Percentiles rank a stretch among this genome's conserved stretches.
Evolutionary conservation across 2,113 vertebrate species (phyloP).

Genomic region (Parus major): DNA sequence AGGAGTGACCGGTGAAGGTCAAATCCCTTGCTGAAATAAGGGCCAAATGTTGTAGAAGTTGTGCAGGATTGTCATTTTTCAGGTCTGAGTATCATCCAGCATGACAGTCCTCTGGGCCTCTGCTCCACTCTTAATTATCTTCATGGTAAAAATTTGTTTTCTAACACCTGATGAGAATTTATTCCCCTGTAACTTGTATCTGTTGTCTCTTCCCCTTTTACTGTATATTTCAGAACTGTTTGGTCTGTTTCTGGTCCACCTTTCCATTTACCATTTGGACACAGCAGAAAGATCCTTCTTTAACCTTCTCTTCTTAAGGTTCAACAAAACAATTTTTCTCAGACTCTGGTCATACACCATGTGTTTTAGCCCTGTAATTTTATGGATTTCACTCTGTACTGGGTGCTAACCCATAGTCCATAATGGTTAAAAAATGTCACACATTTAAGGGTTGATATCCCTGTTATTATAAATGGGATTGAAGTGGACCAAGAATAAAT

Average conservation of each 20-base stretch:
- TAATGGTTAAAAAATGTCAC: not conserved
- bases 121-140: not conserved
- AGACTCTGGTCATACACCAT: not conserved
- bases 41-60: not conserved
- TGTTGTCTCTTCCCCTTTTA: not conserved
- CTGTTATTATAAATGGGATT: not conserved
- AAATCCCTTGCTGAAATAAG: not conserved
- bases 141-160: not conserved
- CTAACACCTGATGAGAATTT: not conserved
- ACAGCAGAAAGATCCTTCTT: not conserved
- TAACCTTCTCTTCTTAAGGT: not conserved
- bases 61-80: not conserved
- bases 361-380: not conserved
- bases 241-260: not conserved
- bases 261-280: not conserved
- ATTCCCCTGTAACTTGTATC: not conserved
- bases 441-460: not conserved
- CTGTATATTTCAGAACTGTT: not conserved
- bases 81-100: not conserved
- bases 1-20: not conserved
- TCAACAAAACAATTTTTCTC: not conserved
- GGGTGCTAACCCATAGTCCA: not conserved
- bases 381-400: not conserved
- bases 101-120: not conserved
- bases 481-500: not conserved